These are phyloP conservation scores for Danionella dracula DNA, from an alignment of 2,797 vertebrate species.

Conservation along the genomic window DNA sequence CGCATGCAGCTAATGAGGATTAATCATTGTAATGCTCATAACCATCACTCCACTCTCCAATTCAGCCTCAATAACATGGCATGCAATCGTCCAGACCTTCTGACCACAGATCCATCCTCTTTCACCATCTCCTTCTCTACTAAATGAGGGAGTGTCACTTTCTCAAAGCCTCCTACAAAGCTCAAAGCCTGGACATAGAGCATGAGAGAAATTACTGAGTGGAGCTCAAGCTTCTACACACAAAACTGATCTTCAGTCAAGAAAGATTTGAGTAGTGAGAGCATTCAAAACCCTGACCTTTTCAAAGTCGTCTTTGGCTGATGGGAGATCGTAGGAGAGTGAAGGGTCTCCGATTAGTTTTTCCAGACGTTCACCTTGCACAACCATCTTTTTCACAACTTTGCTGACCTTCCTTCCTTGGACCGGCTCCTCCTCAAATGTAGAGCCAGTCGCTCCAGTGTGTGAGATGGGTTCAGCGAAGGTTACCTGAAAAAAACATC, in stretches of 20 bases:
- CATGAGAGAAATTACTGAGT: constrained; percentile 35
- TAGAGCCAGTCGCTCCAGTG: constrained; percentile 63
- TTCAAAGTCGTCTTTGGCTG: constrained; percentile 94
- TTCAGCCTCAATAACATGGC: constrained; percentile 44
- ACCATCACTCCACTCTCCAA: constrained; percentile 39
- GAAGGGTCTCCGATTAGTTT: constrained; percentile 82
- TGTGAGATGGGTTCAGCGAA: constrained; percentile 73
- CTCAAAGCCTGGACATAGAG: constrained; percentile 77
- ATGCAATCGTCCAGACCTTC: constrained; percentile 81
- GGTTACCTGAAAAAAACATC: constrained; percentile 67
- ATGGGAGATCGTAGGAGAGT: constrained; percentile 83
- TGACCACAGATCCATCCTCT: constrained; percentile 89
- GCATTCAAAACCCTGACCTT: constrained; percentile 67
- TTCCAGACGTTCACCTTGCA: constrained; percentile 85
- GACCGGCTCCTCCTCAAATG: constrained; percentile 83
- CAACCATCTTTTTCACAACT: constrained; percentile 88
- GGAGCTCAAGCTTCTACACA: not conserved
- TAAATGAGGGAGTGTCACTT: constrained; percentile 79
- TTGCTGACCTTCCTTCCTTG: constrained; percentile 94
- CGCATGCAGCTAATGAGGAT: not conserved
- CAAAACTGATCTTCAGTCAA: not conserved
- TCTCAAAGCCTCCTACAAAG: constrained; percentile 80
- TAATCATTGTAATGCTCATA: not conserved
- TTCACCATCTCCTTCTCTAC: constrained; percentile 81
- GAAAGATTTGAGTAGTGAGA: not conserved